Evolutionary conservation across 2,888 invertebrate genomes (phyloP), one percentile per base, ranked within the genome.

Genomic region (Ametastegia equiseti): DNA sequence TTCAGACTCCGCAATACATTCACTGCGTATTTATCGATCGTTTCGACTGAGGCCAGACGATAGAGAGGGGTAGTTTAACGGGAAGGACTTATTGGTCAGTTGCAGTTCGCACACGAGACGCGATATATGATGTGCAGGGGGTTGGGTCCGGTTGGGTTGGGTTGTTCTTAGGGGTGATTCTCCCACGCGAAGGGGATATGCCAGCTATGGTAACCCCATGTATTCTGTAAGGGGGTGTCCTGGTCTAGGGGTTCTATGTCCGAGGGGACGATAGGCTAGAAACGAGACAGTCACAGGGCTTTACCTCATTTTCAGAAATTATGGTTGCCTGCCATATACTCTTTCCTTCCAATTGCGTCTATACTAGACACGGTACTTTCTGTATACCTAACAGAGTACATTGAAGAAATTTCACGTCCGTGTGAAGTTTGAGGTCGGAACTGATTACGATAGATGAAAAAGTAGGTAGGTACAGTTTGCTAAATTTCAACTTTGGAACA

Each of bases 51-150:
- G 86, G 84, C 84, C 86, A 87, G 86, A 86, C 87, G 86, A 84
- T 84, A 85, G 83, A 85, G 50, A 86, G 86, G 86, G 88, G 86
- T 87, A 88, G 88, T n/a, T 23, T 36, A 75, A 75, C 45, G 75
- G 75, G 42, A 42, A 39, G 60, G 78, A 78, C 87, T 90, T 89
- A 90, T 90, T 90, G 90, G 90, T 90, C 90, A 90, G 89, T 90
- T 88, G 89, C 87, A 86, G 86, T 86, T 87, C 86, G 87, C 86
- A 87, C 88, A 88, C 84, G 83, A 87, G 86, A 86, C 83, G 85
- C 85, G 85, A 82, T 86, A 84, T 86, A 87, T 86, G 84, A 81
- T 82, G 81, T 81, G 80, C 81, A 80, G 77, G 75, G n/a, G 81
- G 75, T 65, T 57, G 81, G 80, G 81, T 82, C 81, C 73, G 78